Conservation (phyloP, 64 coral and sea anemone genomes). For the Actinia tenebrosa region DNA sequence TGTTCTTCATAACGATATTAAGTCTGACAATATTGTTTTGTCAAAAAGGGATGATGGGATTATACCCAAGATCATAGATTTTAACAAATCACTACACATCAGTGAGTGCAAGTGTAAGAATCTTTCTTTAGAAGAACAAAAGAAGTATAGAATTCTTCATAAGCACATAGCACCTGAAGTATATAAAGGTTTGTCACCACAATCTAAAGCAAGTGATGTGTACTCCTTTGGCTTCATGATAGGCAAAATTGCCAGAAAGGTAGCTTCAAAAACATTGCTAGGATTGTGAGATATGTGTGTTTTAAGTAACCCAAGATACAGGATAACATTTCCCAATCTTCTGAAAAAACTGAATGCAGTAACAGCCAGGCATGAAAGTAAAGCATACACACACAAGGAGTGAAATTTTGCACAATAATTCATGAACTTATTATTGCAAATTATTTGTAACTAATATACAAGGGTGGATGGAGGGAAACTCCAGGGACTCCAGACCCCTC, state of each 20-base stretch:
- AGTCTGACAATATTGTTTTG: conserved; percentile 20
- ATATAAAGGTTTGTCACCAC: conserved; percentile 6
- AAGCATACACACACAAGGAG: background rate
- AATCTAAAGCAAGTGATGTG: conserved; percentile 30
- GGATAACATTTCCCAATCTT: background rate
- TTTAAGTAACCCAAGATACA: conserved; percentile 17
- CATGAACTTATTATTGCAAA: too few relatives aligned
- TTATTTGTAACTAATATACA: too few relatives aligned
- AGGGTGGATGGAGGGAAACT: too few relatives aligned
- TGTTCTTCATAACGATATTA: background rate
- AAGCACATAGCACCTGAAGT: conserved; percentile 25
- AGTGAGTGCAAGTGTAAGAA: conserved; percentile 11
- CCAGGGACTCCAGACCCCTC: too few relatives aligned
- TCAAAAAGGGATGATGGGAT: conserved; percentile 1
- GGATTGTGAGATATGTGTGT: conserved; percentile 16
- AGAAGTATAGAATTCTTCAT: conserved; percentile 26
- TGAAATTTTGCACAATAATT: background rate
- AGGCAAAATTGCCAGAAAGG: conserved; percentile 18
- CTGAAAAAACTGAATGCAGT: background rate
- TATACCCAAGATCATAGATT: conserved; percentile 37
- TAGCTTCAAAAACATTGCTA: background rate
- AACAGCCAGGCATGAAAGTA: background rate
- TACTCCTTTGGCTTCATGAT: conserved; percentile 27
- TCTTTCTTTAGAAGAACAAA: conserved; percentile 29
- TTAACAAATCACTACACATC: conserved; percentile 28